These are phyloP conservation scores for Eupithecia insigniata DNA, from an alignment of 2,888 invertebrate genomes.

Conservation along the genomic window DNA sequence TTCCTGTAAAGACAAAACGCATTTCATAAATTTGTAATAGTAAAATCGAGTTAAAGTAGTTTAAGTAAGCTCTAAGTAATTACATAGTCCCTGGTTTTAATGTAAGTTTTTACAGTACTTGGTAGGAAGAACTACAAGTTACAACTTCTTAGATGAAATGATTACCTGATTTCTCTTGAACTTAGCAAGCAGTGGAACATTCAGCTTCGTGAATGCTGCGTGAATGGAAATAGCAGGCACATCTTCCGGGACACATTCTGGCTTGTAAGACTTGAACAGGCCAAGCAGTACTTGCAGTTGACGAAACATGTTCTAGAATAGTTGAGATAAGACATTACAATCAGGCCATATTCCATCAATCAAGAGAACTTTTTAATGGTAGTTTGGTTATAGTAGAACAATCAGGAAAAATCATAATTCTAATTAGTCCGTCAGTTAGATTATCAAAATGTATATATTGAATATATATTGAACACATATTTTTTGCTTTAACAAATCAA, in stretches of 20 bases:
- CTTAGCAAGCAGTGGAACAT: conserved; percentile 59
- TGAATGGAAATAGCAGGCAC: conserved; percentile 74
- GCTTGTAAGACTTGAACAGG: conserved; percentile 78
- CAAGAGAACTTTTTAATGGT: background rate
- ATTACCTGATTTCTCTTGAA: conserved; percentile 71
- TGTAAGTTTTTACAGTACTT: background rate
- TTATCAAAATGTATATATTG: too few species aligned
- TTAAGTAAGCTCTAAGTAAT: background rate
- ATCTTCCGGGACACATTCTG: conserved; percentile 78
- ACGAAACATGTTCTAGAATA: conserved; percentile 64
- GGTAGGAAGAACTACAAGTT: background rate
- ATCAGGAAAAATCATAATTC: too few species aligned
- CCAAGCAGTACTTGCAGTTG: conserved; percentile 74
- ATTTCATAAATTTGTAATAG: background rate
- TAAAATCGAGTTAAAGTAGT: background rate
- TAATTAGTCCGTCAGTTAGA: too few species aligned
- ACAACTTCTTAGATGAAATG: background rate
- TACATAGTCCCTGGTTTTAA: background rate
- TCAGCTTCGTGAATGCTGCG: conserved; percentile 72
- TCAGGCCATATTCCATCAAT: background rate
- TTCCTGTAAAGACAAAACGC: conserved; percentile 56
- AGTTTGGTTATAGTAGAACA: too few species aligned
- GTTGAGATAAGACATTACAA: background rate
- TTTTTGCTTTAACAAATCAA: too few species aligned
- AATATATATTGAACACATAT: too few species aligned